phyloP scores from a whole-genome alignment of 2,888 invertebrate species.

The Mayetiola destructor region DNA sequence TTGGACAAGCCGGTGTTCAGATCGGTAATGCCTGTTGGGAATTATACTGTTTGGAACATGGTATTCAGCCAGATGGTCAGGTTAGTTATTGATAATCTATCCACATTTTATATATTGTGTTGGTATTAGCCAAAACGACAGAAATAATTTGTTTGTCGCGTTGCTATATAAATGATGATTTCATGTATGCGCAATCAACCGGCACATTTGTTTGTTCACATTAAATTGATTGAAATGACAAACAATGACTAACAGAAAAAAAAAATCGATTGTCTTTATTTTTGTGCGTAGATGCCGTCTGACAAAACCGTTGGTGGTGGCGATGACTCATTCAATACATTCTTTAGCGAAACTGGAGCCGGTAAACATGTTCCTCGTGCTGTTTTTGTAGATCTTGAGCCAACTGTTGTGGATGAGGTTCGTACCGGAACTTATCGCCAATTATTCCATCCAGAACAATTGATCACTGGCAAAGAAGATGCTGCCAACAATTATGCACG shows the following conservation, averaged over 20 bases:
- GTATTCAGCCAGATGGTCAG: slow-evolving; percentile 73
- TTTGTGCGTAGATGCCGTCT: slow-evolving; percentile 74
- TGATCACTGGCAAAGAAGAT: slow-evolving; percentile 55
- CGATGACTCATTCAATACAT: slow-evolving; percentile 61
- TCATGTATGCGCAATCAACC: no score
- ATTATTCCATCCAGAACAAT: slow-evolving; percentile 51
- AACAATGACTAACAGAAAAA: no score
- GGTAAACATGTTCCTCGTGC: slow-evolving; percentile 48
- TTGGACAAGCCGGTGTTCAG: slow-evolving; percentile 35
- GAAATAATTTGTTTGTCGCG: no score
- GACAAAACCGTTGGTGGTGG: slow-evolving; percentile 46
- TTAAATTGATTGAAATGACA: no score
- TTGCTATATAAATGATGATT: no score
- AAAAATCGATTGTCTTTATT: no score
- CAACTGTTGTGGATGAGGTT: slow-evolving; percentile 43
- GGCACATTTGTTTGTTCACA: no score
- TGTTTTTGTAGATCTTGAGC: slow-evolving; percentile 53
- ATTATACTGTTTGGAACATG: slow-evolving; percentile 39
- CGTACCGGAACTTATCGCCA: slow-evolving; percentile 44
- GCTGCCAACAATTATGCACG: slow-evolving; percentile 56
- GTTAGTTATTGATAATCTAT: no score
- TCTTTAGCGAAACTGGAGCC: slow-evolving; percentile 41
- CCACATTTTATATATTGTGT: no score
- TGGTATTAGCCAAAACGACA: no score
- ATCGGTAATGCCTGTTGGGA: slow-evolving; percentile 12